Evolutionary conservation across 2,888 invertebrate species (phyloP).

Genomic region (Chrysina gloriosa): DNA sequence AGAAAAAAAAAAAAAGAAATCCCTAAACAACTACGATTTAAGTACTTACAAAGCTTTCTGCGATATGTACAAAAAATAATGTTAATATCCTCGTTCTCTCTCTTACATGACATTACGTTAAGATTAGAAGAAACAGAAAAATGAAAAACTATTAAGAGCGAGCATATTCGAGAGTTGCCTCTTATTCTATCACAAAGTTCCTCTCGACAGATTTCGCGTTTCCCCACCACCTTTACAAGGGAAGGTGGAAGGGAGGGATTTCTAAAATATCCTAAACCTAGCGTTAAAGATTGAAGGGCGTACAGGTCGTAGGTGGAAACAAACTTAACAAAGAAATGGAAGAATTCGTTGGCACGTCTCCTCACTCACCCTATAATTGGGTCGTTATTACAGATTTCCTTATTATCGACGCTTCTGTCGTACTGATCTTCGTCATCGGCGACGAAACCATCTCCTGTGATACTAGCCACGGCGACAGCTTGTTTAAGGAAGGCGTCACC

Average conservation of each 20-base stretch:
- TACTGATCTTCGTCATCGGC: slow-evolving; percentile 70
- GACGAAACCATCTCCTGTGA: slow-evolving; percentile 76
- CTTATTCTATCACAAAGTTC: no score
- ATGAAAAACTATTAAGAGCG: no score
- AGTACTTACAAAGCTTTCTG: slow-evolving; percentile 6
- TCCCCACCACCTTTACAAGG: no score
- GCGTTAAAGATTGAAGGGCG: neutral
- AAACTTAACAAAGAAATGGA: neutral
- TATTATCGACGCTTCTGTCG: slow-evolving; percentile 75
- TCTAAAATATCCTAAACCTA: neutral
- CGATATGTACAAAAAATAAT: slow-evolving; percentile 13
- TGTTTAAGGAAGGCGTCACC: slow-evolving; percentile 72
- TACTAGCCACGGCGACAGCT: slow-evolving; percentile 86
- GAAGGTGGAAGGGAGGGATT: no score
- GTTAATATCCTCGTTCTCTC: no score
- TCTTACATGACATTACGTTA: neutral
- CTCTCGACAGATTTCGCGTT: no score
- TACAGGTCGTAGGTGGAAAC: neutral
- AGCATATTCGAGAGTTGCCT: no score
- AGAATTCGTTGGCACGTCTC: neutral
- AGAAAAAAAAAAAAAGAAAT: slow-evolving; percentile 9
- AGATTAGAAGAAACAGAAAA: neutral
- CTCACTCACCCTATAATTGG: slow-evolving; percentile 70
- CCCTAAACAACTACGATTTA: slow-evolving; percentile 5
- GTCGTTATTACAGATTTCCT: slow-evolving; percentile 90